Evolutionary conservation across 2,113 vertebrate genomes (phyloP).

Genomic region (Atherinomorus stipes): DNA sequence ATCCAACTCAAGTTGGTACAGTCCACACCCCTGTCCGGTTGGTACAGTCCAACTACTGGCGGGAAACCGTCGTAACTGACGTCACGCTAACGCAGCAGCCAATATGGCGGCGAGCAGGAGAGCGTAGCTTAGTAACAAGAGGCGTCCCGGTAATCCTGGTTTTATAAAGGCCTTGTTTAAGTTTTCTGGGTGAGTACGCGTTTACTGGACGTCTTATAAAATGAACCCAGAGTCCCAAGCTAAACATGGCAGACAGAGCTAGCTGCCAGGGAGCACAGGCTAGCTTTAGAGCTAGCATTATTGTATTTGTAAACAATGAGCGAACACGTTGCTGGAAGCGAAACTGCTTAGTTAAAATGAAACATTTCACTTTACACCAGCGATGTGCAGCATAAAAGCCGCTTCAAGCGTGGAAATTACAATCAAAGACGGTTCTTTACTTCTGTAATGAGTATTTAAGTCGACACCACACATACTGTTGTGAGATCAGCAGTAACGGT

Average conservation of each 20-base stretch:
- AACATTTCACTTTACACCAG: not conserved
- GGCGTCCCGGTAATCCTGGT: accelerated
- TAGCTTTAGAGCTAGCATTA: conserved; percentile 25
- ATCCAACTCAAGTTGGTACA: not conserved
- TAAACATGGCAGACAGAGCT: accelerated
- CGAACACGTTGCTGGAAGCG: not conserved
- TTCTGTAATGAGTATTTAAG: not conserved
- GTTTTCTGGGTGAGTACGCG: conserved; percentile 3
- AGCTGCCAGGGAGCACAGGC: not conserved
- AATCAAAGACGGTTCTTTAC: not conserved
- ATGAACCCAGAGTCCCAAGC: accelerated
- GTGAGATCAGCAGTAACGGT: too few relatives aligned
- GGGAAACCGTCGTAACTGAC: conserved; percentile 19
- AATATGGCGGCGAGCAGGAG: conserved; percentile 52
- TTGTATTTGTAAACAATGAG: conserved; percentile 63
- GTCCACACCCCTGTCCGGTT: not conserved
- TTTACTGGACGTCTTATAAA: accelerated
- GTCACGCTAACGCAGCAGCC: conserved; percentile 10
- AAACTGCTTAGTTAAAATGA: not conserved
- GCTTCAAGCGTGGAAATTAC: accelerated
- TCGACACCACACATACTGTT: too few relatives aligned
- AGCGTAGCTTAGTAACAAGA: conserved; percentile 10
- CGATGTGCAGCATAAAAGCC: too few relatives aligned
- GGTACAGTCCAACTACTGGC: conserved; percentile 29
- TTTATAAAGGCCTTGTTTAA: accelerated